phyloP scores from a whole-genome alignment of 1,140 invertebrate genomes.

The Drosophila eugracilis region DNA sequence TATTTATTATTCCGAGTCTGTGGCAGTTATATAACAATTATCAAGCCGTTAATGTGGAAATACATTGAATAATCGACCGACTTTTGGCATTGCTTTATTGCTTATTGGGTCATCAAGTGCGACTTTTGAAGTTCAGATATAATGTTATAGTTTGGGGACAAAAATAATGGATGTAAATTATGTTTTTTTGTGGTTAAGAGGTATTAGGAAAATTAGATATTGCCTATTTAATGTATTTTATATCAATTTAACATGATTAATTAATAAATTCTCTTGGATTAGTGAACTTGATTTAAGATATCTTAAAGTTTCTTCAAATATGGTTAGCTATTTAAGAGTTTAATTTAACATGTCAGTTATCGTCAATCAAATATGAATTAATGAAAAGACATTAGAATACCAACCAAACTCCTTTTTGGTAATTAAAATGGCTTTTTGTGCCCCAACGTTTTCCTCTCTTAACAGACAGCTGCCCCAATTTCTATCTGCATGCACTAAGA shows the following conservation, averaged over 20 bases:
- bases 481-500: neutral
- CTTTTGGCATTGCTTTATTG: slow-evolving; percentile 27
- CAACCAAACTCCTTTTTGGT: neutral
- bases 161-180: neutral
- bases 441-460: slow-evolving; percentile 8
- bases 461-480: neutral
- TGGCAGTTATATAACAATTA: slow-evolving; percentile 71
- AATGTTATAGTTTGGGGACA: neutral
- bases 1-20: slow-evolving; percentile 71
- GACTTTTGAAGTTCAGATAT: slow-evolving; percentile 4
- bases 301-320: too few relatives aligned
- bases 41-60: slow-evolving; percentile 55
- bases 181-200: neutral
- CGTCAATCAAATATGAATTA: too few relatives aligned
- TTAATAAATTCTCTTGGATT: too few relatives aligned
- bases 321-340: too few relatives aligned
- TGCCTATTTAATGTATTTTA: too few relatives aligned
- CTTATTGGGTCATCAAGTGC: slow-evolving; percentile 16
- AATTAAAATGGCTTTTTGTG: too few relatives aligned
- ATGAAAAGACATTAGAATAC: too few relatives aligned
- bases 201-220: too few relatives aligned
- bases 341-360: too few relatives aligned
- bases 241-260: too few relatives aligned
- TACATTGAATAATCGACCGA: slow-evolving; percentile 54
- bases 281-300: too few relatives aligned